Evolutionary conservation across 2,888 invertebrate species (phyloP).

Genomic region (Caenorhabditis angaria): DNA sequence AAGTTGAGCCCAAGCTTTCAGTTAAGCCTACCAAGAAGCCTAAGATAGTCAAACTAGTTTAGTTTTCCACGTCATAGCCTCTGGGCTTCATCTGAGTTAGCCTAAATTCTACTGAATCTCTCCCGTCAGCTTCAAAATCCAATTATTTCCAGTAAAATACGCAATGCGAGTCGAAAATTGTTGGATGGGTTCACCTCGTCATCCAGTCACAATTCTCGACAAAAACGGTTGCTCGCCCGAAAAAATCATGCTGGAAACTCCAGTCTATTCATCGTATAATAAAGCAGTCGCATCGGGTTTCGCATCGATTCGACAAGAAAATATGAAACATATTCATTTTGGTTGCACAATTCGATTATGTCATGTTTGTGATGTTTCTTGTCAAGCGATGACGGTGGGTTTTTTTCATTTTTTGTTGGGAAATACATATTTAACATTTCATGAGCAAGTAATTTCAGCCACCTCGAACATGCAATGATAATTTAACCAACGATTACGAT

Average conservation of each 20-base stretch:
- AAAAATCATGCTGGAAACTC: slow-evolving; percentile 47
- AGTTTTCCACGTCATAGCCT: no score
- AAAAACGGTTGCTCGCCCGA: slow-evolving; percentile 51
- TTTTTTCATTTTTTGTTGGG: background rate
- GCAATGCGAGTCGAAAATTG: slow-evolving; percentile 52
- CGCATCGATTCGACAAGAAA: slow-evolving; percentile 47
- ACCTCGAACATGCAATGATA: slow-evolving; percentile 33
- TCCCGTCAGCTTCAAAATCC: no score
- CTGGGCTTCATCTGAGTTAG: slow-evolving; percentile 3
- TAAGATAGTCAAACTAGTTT: no score
- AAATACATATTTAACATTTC: no score
- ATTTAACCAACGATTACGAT: slow-evolving; percentile 30
- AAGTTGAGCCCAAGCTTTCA: no score
- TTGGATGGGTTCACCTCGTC: slow-evolving; percentile 49
- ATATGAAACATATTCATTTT: slow-evolving; percentile 48
- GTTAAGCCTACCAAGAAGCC: no score
- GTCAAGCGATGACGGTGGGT: slow-evolving; percentile 46
- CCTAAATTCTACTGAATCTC: background rate
- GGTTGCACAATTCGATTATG: slow-evolving; percentile 48
- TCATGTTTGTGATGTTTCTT: slow-evolving; percentile 44
- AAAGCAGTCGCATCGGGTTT: slow-evolving; percentile 48
- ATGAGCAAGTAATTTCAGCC: slow-evolving; percentile 35
- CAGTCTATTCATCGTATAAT: slow-evolving; percentile 40
- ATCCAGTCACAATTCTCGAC: slow-evolving; percentile 45
- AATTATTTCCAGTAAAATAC: slow-evolving; percentile 50